Evolutionary conservation across 2,113 vertebrate species (phyloP).

Genomic region (Taxidea taxus): DNA sequence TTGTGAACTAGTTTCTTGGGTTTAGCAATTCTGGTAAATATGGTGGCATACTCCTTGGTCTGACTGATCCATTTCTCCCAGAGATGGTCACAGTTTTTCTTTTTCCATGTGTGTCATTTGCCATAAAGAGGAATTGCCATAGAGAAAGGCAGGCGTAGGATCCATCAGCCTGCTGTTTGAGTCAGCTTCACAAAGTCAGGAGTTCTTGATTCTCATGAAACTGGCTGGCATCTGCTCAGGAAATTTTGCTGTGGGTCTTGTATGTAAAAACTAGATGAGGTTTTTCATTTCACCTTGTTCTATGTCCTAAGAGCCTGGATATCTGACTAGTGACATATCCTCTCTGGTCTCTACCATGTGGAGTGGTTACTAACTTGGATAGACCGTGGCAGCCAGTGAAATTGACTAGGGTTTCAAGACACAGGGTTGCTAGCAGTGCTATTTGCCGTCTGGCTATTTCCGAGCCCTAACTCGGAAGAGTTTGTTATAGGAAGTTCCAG

Average conservation of each 20-base stretch:
- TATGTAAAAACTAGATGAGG: not conserved
- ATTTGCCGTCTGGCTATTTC: not conserved
- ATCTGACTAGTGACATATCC: not conserved
- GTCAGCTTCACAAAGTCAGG: not conserved
- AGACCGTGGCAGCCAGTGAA: not conserved
- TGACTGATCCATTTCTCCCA: not conserved
- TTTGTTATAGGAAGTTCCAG: not conserved
- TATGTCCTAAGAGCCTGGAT: not conserved
- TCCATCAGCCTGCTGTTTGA: not conserved
- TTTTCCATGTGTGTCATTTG: not conserved
- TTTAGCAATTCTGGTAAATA: not conserved
- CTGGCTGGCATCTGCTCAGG: not conserved
- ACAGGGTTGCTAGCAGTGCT: not conserved
- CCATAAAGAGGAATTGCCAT: not conserved
- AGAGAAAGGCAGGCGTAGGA: not conserved
- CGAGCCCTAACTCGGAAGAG: not conserved
- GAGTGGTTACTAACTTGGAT: not conserved
- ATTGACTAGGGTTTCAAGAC: not conserved
- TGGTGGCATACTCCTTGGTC: not conserved
- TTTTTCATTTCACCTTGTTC: not conserved
- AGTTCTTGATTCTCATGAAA: not conserved
- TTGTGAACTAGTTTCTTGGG: not conserved
- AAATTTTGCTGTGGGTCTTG: not conserved
- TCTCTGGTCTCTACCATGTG: not conserved
- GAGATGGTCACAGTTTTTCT: not conserved